Conservation (phyloP, 2,113 vertebrate genomes). For the Pithys albifrons region DNA sequence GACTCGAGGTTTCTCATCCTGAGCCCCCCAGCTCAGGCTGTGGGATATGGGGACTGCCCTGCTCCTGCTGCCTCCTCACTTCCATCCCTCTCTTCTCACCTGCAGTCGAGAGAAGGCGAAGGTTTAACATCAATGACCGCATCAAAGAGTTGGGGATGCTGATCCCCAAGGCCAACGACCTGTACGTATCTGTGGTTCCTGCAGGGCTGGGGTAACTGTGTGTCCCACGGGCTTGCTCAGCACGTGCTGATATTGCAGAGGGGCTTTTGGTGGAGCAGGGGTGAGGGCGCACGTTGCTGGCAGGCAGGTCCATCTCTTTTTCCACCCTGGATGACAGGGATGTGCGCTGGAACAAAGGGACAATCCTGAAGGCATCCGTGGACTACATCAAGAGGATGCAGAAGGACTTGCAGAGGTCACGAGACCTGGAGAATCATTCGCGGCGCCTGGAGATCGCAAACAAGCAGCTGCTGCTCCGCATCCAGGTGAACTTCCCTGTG, state of each 20-base stretch:
- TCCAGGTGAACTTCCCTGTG: constrained; percentile 79
- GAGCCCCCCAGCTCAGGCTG: neutral
- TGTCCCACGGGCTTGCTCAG: neutral
- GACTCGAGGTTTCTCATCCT: neutral
- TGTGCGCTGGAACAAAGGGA: constrained; percentile 99
- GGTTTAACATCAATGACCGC: constrained; percentile 98
- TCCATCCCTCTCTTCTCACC: neutral
- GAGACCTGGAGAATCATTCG: constrained; percentile 94
- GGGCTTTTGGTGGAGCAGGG: neutral
- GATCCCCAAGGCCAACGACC: constrained; percentile 96
- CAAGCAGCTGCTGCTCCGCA: constrained; percentile 93
- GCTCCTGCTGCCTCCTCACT: neutral
- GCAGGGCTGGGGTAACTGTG: neutral
- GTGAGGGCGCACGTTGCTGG: accelerated
- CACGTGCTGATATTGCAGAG: neutral
- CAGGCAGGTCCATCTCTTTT: neutral
- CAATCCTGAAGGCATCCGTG: constrained; percentile 94
- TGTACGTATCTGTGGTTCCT: constrained; percentile 76
- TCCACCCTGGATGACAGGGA: constrained; percentile 75
- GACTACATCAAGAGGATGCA: constrained; percentile 99
- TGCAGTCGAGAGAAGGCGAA: constrained; percentile 88
- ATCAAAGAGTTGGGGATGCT: constrained; percentile 97
- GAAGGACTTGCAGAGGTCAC: constrained; percentile 90
- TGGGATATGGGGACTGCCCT: neutral
- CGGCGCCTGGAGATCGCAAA: constrained; percentile 94